Evolutionary conservation across 53 echinoderm and acorn worm genomes (phyloP), one percentile per base, ranked within the genome.

Genomic region (Echinarachnius parma): DNA sequence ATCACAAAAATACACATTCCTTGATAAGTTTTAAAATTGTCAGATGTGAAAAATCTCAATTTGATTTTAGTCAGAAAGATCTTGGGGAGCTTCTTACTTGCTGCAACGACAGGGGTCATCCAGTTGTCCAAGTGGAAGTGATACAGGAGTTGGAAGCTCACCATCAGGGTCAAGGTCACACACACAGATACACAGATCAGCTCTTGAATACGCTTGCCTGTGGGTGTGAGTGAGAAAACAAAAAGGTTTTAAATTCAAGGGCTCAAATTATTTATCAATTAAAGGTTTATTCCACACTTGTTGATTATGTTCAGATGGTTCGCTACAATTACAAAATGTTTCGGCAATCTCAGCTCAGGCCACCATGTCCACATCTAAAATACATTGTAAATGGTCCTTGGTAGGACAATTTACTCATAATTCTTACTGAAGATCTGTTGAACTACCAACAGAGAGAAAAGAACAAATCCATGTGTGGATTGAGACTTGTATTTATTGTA

Each of bases 131-230:
- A 3, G 35, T 53, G 61, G 36, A 87, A 87, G 78, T 91, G 71
- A 16, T 39, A 39, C 22, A 87, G 5, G 5, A 96, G 60, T 55
- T 82, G 78, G 57, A 47, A 68, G 13, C 78, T 54, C 5, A 78
- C 77, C 44, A 75, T 85, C 3, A 79, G 28, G 13, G 82, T 60
- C 27, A 96, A 78, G 50, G 68, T 64, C 31, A 79, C 13, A 10
- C 76, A 84, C 3, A 85, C 48, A 14, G 61, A 61, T 9, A 96
- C 88, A 60, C 91, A 91, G 28, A 84, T 55, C 24, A 84, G 66
- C 44, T 96, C 96, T 31, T 96, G 96, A 9, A 81, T 50, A 42
- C 96, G 79, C 67, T 96, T 96, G 1, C 84, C 96, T 96, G 82
- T 26, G 78, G 64, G 34, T 22, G 47, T 42, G 53, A 25, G 28